A percentile compares a stretch with the other conserved stretches of the same genome.
Evolutionary conservation across 2,113 vertebrate genomes (phyloP).

Genomic region (Etheostoma spectabile): DNA sequence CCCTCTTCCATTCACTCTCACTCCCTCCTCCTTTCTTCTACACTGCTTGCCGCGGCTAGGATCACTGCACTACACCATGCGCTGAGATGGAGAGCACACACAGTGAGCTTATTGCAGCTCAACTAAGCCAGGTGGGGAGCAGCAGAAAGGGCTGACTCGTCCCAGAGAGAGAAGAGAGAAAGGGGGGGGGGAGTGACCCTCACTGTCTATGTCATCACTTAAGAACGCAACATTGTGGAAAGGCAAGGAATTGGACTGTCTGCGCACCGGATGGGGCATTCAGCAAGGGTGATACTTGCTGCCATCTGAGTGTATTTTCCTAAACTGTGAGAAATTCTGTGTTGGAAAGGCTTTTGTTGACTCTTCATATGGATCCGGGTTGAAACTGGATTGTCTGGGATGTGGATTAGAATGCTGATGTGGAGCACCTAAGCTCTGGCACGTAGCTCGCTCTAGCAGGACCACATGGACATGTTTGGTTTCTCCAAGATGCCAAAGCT

Average conservation of each 20-base stretch:
- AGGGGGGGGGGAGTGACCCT: slow-evolving; percentile 39
- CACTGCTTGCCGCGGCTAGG: slow-evolving; percentile 38
- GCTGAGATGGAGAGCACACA: slow-evolving; percentile 69
- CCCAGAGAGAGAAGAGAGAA: slow-evolving; percentile 34
- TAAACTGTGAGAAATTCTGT: not conserved
- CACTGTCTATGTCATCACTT: slow-evolving; percentile 36
- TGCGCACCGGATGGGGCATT: slow-evolving; percentile 27
- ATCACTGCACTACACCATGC: slow-evolving; percentile 64
- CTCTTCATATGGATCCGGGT: slow-evolving; percentile 66
- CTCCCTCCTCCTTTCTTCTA: slow-evolving; percentile 30
- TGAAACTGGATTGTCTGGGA: slow-evolving; percentile 57
- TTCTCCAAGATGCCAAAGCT: slow-evolving; percentile 83
- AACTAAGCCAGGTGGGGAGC: slow-evolving; percentile 49
- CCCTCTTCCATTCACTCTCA: slow-evolving; percentile 28
- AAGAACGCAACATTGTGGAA: slow-evolving; percentile 18
- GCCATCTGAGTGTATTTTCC: slow-evolving; percentile 29
- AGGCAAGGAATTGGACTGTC: slow-evolving; percentile 30
- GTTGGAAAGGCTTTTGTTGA: slow-evolving; percentile 28
- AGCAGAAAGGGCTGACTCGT: slow-evolving; percentile 47
- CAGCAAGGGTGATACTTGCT: slow-evolving; percentile 38
- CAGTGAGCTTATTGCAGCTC: slow-evolving; percentile 56
- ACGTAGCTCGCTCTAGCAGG: slow-evolving; percentile 32
- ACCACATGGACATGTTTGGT: slow-evolving; percentile 82
- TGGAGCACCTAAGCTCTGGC: slow-evolving; percentile 51
- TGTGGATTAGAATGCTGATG: slow-evolving; percentile 71